phyloP scores from a whole-genome alignment of 2,888 invertebrate genomes.

The Euplagia quadripunctaria region DNA sequence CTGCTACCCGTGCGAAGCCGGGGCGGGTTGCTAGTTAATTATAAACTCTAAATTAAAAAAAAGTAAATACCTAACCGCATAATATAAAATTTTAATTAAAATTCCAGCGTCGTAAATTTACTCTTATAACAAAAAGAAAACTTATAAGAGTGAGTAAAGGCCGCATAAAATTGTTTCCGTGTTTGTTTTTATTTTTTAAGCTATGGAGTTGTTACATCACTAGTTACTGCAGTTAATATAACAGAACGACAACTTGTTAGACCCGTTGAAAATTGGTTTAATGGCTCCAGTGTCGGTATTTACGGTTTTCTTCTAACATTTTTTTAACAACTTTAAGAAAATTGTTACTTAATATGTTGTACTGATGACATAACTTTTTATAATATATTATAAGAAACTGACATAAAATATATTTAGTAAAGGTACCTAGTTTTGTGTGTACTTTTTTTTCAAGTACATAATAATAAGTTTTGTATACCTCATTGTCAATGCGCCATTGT shows the following conservation, averaged over 20 bases:
- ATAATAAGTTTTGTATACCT: background rate
- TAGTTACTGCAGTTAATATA: constrained; percentile 6
- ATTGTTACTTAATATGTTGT: no score
- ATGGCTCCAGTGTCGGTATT: background rate
- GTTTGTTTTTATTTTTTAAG: constrained; percentile 12
- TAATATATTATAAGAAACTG: no score
- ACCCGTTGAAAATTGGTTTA: constrained; percentile 1
- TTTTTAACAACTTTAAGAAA: background rate
- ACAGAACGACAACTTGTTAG: background rate
- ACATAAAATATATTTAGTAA: no score
- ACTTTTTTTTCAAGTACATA: no score
- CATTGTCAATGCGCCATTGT: background rate
- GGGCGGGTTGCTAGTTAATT: no score
- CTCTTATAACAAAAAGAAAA: background rate
- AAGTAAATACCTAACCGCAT: background rate
- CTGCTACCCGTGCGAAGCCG: no score
- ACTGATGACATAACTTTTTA: no score
- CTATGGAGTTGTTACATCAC: constrained; percentile 5
- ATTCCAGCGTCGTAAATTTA: background rate
- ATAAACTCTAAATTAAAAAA: background rate
- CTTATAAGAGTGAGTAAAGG: background rate
- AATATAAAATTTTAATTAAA: background rate
- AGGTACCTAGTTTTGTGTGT: no score
- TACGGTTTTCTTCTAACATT: background rate
- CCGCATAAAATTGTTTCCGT: background rate